Evolutionary conservation across 1,140 invertebrate species (phyloP).

Genomic region (Apis dorsata): DNA sequence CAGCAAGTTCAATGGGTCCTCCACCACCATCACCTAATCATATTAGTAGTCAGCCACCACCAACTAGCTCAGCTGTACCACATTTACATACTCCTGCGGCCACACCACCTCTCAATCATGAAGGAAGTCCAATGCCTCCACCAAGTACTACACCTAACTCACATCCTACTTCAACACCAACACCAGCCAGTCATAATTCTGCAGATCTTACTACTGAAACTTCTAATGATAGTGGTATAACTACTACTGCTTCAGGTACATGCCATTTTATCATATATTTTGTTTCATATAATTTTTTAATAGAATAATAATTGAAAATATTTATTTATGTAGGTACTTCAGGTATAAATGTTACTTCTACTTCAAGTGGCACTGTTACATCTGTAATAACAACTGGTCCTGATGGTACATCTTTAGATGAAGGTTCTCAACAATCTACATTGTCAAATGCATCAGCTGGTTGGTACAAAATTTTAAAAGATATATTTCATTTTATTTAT

Average conservation of each 20-base stretch:
- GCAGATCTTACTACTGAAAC: slow-evolving; percentile 78
- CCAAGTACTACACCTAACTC: slow-evolving; percentile 83
- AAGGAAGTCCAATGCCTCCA: slow-evolving; percentile 82
- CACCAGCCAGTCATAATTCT: slow-evolving; percentile 72
- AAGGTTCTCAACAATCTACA: slow-evolving; percentile 94
- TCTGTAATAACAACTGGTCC: slow-evolving; percentile 92
- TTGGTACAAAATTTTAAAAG: slow-evolving; percentile 74
- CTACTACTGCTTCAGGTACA: slow-evolving; percentile 81
- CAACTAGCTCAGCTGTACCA: slow-evolving; percentile 77
- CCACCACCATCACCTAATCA: slow-evolving; percentile 82
- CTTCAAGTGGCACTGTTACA: slow-evolving; percentile 86
- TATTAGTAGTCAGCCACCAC: slow-evolving; percentile 80
- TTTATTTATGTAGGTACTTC: slow-evolving; percentile 72
- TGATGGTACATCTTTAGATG: slow-evolving; percentile 91
- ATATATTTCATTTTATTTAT: background rate
- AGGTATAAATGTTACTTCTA: slow-evolving; percentile 76
- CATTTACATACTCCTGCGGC: slow-evolving; percentile 74
- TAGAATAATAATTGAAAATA: slow-evolving; percentile 1
- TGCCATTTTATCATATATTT: slow-evolving; percentile 36
- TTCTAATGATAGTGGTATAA: slow-evolving; percentile 82
- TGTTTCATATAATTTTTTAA: background rate
- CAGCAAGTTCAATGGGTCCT: slow-evolving; percentile 78
- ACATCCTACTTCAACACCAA: slow-evolving; percentile 74
- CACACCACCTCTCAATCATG: slow-evolving; percentile 79
- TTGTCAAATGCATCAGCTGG: slow-evolving; percentile 94